These are phyloP conservation scores for Coelinius sp. DNA, from an alignment of 2,888 invertebrate species.

Conservation along the genomic window DNA sequence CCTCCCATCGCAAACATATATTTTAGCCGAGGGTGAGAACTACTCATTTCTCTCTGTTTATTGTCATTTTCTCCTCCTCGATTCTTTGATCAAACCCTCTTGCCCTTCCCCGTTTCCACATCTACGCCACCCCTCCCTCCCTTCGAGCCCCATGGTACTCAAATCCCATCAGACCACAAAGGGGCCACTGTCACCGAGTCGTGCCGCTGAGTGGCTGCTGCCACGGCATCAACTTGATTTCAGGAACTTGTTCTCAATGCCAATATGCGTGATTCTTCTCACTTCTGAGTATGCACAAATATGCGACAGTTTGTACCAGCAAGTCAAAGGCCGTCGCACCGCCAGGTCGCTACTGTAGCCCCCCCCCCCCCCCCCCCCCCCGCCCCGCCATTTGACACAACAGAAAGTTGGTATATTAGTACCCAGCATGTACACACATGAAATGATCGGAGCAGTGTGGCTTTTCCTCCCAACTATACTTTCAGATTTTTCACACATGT, in stretches of 20 bases:
- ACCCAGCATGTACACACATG: background rate
- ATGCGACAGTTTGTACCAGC: background rate
- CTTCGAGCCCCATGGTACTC: background rate
- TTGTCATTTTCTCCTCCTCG: background rate
- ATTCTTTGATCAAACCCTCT: slow-evolving; percentile 11
- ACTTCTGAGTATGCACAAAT: slow-evolving; percentile 27
- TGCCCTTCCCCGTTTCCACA: too few species aligned
- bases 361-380: slow-evolving; percentile 28
- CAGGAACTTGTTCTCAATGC: slow-evolving; percentile 41
- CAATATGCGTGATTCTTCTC: slow-evolving; percentile 47
- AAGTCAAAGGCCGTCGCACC: slow-evolving; percentile 5
- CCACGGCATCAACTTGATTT: slow-evolving; percentile 63
- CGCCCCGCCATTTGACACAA: slow-evolving; percentile 43
- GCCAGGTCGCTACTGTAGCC: slow-evolving; percentile 10
- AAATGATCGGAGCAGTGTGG: background rate
- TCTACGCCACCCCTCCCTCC: slow-evolving; percentile 31
- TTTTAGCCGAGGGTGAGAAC: slow-evolving; percentile 5
- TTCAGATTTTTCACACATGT: slow-evolving; percentile 22
- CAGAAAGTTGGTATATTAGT: background rate
- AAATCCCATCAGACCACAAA: slow-evolving; percentile 51
- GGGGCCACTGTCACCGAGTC: slow-evolving; percentile 62
- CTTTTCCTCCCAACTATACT: slow-evolving; percentile 45
- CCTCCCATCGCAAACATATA: background rate
- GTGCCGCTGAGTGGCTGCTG: slow-evolving; percentile 61
- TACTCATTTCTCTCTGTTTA: background rate